Conservation (phyloP, 2,888 invertebrate species). For the Oscheius myriophilus region DNA sequence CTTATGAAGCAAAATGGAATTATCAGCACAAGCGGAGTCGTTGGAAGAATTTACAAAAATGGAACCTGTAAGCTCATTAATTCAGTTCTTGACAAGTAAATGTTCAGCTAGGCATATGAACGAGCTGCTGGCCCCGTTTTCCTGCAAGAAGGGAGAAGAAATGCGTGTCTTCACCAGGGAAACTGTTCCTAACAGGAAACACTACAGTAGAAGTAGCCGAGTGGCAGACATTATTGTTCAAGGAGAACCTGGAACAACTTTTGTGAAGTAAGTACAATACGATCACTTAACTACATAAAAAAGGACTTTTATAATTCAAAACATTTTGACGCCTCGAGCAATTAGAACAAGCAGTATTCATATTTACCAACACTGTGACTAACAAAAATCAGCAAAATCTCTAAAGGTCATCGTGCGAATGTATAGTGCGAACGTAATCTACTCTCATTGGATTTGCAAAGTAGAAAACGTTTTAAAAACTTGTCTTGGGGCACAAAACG, state of each 20-base stretch:
- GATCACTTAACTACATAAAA: no score
- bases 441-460: no score
- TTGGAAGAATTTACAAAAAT: conserved; percentile 59
- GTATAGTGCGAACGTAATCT: no score
- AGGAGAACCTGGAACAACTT: conserved; percentile 58
- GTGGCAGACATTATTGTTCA: conserved; percentile 65
- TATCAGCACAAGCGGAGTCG: conserved; percentile 54
- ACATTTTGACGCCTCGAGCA: no score
- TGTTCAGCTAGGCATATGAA: conserved; percentile 20
- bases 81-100: conserved; percentile 17
- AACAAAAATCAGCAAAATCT: no score
- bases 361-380: no score
- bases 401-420: no score
- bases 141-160: conserved; percentile 52
- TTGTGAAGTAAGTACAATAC: conserved; percentile 36
- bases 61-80: conserved; percentile 42
- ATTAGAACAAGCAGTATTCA: no score
- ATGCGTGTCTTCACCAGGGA: conserved; percentile 53
- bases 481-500: no score
- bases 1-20: conserved; percentile 46
- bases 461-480: no score
- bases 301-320: no score
- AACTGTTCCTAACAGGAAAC: conserved; percentile 55
- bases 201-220: conserved; percentile 53
- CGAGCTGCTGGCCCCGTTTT: conserved; percentile 47